Percentiles rank a stretch among this genome's conserved stretches.
phyloP scores from a whole-genome alignment of 1,140 invertebrate species.

The Scaptodrosophila lebanonensis region DNA sequence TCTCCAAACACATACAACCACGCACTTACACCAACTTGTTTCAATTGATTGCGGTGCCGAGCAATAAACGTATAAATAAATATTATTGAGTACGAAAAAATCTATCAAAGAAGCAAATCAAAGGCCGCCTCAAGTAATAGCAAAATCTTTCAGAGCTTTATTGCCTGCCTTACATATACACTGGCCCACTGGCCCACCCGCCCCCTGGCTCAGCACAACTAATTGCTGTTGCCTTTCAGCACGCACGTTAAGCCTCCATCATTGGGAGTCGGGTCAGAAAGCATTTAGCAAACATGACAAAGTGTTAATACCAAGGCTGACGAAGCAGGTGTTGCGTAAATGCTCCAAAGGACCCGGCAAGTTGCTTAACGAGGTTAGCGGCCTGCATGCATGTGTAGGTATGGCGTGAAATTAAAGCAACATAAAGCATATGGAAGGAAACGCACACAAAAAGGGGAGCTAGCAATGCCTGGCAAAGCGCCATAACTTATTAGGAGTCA shows the following conservation, averaged over 20 bases:
- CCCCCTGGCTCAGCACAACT: slow-evolving; percentile 32
- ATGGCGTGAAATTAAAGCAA: slow-evolving; percentile 56
- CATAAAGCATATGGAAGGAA: slow-evolving; percentile 16
- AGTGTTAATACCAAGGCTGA: slow-evolving; percentile 65
- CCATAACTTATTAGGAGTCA: too few relatives aligned
- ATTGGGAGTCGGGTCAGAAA: slow-evolving; percentile 30
- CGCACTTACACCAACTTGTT: not conserved
- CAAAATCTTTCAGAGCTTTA: slow-evolving; percentile 36
- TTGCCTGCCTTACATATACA: not conserved
- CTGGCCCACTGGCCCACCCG: not conserved
- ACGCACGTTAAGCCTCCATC: slow-evolving; percentile 32
- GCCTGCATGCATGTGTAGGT: slow-evolving; percentile 36
- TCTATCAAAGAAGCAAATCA: slow-evolving; percentile 52
- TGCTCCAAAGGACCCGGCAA: slow-evolving; percentile 7
- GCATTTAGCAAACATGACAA: slow-evolving; percentile 61
- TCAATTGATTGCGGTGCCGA: slow-evolving; percentile 63
- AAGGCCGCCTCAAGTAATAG: slow-evolving; percentile 53
- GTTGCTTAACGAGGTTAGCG: slow-evolving; percentile 50
- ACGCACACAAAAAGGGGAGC: slow-evolving; percentile 14
- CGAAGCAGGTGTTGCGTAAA: slow-evolving; percentile 13
- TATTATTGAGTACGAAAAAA: slow-evolving; percentile 60
- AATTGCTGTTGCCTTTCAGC: slow-evolving; percentile 52
- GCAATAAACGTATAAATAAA: slow-evolving; percentile 73
- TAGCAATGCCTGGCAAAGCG: too few relatives aligned
- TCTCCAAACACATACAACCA: slow-evolving; percentile 9